Base-by-base conservation (phyloP, 2,797 vertebrate species). In the Anguilla marmorata region DNA sequence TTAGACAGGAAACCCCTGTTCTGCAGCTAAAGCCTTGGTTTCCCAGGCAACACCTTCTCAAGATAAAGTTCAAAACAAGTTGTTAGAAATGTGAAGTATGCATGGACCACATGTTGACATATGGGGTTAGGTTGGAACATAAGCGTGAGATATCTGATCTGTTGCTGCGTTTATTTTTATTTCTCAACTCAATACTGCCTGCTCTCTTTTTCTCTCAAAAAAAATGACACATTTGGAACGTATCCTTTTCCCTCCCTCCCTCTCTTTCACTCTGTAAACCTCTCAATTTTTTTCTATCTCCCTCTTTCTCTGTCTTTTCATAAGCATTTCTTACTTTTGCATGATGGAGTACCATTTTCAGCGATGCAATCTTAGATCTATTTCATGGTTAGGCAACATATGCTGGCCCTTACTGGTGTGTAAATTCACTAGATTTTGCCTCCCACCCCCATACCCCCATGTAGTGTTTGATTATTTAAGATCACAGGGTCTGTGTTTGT, bases 401-500 rank as follows among this genome's bases (percentile, higher is more conserved):
- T 45, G 84, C 83, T 84, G 79, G 14, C 88, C n/a, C 80, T 79
- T 56, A 27, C 54, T 30, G 33, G 85, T 45, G 33, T 66, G 37
- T 45, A 86, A 52, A 24, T 24, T 8, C 45, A 24, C 41, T 2
- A 50, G 33, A 45, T 48, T 80, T 66, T 54, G 48, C 63, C 85
- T 33, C 24, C 83, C 30, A 52, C 72, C 48, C 27, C 74, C 11
- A 16, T 19, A 45, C 69, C 76, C n/a, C 11, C 60, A n/a, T 50
- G 45, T 87, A 83, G 41, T 79, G 41, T 86, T 85, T 84, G 52
- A 86, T 63, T 86, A 52, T 30, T 52, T 54, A 56, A 90, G 90
- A 90, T 90, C 91, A 85, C 63, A 90, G 52, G 45, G 48, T 87
- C 16, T 66, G 48, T 89, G 30, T 90, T 90, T 90, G 87, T 90